A percentile compares a stretch with the other conserved stretches of the same genome.
phyloP scores from a whole-genome alignment of 1,140 invertebrate species.

The Zaprionus gabonicus region DNA sequence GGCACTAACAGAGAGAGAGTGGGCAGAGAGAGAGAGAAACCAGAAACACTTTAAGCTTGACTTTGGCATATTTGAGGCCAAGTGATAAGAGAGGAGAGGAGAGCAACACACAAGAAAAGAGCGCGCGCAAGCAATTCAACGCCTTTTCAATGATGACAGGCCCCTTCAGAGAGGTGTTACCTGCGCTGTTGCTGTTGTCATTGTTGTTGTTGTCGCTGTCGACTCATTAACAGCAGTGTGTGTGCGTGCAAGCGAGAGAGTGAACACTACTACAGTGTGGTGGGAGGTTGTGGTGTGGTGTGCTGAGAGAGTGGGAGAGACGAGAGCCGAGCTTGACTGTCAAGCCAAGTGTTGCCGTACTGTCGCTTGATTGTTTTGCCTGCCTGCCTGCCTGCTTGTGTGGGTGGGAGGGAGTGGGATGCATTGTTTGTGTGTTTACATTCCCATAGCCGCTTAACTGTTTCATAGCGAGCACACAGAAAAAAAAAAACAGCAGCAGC shows the following conservation, averaged over 20 bases:
- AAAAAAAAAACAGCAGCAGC: slow-evolving; percentile 14
- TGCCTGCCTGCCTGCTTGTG: not conserved
- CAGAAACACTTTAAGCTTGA: slow-evolving; percentile 42
- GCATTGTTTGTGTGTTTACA: slow-evolving; percentile 49
- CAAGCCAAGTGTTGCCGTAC: slow-evolving; percentile 46
- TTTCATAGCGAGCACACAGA: slow-evolving; percentile 53
- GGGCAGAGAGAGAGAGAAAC: not conserved
- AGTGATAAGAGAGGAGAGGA: not conserved
- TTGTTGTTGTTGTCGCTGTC: slow-evolving; percentile 19
- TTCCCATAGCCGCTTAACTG: slow-evolving; percentile 68
- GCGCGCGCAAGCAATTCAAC: slow-evolving; percentile 51
- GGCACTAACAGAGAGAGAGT: not conserved
- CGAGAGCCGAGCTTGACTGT: slow-evolving; percentile 40
- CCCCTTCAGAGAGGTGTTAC: slow-evolving; percentile 54
- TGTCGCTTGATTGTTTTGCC: slow-evolving; percentile 50
- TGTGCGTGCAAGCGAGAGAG: slow-evolving; percentile 16
- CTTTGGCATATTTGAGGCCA: slow-evolving; percentile 22
- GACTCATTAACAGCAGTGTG: slow-evolving; percentile 69
- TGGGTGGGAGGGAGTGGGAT: slow-evolving; percentile 19
- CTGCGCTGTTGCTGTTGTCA: slow-evolving; percentile 26
- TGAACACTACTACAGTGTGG: not conserved
- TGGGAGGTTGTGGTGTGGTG: not conserved
- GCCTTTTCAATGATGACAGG: slow-evolving; percentile 65
- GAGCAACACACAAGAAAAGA: slow-evolving; percentile 16
- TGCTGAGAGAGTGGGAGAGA: not conserved